Evolutionary conservation across 2,888 invertebrate species (phyloP).

Genomic region (Villa cingulata): DNA sequence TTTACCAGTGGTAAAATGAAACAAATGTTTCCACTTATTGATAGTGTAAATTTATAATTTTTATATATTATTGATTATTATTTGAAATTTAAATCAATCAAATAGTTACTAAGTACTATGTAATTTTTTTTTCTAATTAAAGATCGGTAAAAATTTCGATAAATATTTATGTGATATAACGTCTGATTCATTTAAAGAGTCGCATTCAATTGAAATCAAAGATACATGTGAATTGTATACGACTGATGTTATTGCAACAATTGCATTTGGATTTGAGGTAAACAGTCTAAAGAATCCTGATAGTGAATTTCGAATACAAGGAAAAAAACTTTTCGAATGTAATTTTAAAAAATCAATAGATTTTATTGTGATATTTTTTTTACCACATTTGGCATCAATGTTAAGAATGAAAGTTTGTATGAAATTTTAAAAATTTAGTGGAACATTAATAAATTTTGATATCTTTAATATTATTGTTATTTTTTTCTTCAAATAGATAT

Average conservation of each 20-base stretch:
- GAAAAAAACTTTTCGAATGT: conserved; percentile 20
- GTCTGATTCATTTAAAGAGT: conserved; percentile 14
- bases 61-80: too few relatives aligned
- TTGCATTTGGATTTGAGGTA: conserved; percentile 29
- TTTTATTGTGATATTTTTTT: conserved; percentile 25
- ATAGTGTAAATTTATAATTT: too few relatives aligned
- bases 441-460: background rate
- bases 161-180: conserved; percentile 22
- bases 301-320: conserved; percentile 25
- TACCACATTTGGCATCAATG: conserved; percentile 24
- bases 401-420: conserved; percentile 21
- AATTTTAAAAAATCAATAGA: conserved; percentile 21
- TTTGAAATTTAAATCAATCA: too few relatives aligned
- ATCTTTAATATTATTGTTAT: too few relatives aligned
- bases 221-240: conserved; percentile 25
- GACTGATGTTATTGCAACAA: conserved; percentile 30
- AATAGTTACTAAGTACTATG: too few relatives aligned
- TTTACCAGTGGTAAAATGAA: conserved; percentile 36
- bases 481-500: conserved; percentile 16
- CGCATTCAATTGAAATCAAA: conserved; percentile 3
- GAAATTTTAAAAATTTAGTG: background rate
- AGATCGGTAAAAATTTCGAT: conserved; percentile 27
- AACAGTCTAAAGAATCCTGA: conserved; percentile 27
- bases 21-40: conserved; percentile 22
- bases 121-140: background rate